Evolutionary conservation across 30 jellyfish, hydroid and myxozoan species (phyloP).

Genomic region (Cassiopea andromeda): DNA sequence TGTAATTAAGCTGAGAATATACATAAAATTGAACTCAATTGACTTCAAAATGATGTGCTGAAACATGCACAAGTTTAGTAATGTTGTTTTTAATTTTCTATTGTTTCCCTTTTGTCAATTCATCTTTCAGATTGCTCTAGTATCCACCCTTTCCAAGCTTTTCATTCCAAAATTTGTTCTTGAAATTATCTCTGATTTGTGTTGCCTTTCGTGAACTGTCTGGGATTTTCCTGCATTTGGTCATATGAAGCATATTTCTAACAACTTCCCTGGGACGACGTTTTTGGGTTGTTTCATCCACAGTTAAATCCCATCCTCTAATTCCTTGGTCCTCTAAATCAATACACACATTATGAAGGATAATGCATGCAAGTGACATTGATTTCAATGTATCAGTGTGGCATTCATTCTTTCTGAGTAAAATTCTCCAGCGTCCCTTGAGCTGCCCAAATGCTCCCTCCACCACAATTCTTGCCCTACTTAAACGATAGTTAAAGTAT

Average conservation of each 20-base stretch:
- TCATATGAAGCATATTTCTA: constrained; percentile 58
- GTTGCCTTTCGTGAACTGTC: constrained; percentile 50
- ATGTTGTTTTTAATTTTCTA: background rate
- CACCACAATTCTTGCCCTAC: constrained; percentile 56
- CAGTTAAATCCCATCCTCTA: constrained; percentile 55
- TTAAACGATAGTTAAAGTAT: constrained; percentile 51
- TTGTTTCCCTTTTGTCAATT: background rate
- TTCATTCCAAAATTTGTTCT: constrained; percentile 47
- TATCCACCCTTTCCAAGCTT: constrained; percentile 36
- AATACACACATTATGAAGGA: constrained; percentile 56
- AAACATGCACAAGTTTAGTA: background rate
- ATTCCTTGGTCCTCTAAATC: constrained; percentile 52
- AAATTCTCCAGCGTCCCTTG: constrained; percentile 58
- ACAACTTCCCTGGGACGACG: constrained; percentile 53
- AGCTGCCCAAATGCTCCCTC: constrained; percentile 82
- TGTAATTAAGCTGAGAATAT: too few species aligned
- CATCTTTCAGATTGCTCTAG: constrained; percentile 1
- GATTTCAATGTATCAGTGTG: constrained; percentile 14
- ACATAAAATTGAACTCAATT: too few species aligned
- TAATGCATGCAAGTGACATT: constrained; percentile 64
- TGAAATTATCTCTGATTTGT: constrained; percentile 30
- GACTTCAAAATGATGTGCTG: too few species aligned
- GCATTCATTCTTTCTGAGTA: constrained; percentile 49
- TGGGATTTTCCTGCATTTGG: constrained; percentile 24
- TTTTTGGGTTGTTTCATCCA: constrained; percentile 26